Evolutionary conservation across 2,888 invertebrate species (phyloP).

Genomic region (Tetrapedia diversipes): DNA sequence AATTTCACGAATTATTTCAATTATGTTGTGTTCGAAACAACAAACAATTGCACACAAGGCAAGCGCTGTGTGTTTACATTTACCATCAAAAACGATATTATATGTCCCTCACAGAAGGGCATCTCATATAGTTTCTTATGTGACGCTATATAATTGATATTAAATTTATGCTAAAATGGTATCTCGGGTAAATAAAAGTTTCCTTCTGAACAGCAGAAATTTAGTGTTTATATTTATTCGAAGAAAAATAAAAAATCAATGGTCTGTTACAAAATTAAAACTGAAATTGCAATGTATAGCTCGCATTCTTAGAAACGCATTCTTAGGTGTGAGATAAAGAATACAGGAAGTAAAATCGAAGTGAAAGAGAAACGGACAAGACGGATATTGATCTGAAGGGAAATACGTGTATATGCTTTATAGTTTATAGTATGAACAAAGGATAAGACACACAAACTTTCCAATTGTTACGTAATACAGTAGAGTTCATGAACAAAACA

Average conservation of each 20-base stretch:
- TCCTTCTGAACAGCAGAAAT: neutral
- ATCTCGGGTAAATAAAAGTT: neutral
- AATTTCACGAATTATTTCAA: neutral
- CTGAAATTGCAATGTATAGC: neutral
- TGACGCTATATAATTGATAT: no score
- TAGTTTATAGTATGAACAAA: neutral
- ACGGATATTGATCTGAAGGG: neutral
- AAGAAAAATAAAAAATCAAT: neutral
- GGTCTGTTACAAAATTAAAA: neutral
- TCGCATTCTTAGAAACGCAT: neutral
- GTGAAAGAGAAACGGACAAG: neutral
- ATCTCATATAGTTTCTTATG: no score
- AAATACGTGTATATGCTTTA: no score
- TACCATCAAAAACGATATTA: neutral
- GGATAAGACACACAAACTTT: constrained; percentile 23
- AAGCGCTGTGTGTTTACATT: constrained; percentile 4
- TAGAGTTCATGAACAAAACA: constrained; percentile 6
- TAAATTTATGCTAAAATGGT: no score
- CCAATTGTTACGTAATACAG: constrained; percentile 19
- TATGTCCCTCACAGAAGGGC: no score
- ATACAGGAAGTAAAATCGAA: neutral
- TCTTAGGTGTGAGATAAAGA: neutral
- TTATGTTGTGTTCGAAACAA: neutral
- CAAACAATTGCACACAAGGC: neutral
- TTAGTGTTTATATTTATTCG: neutral